Base-by-base conservation (phyloP, 53 echinoderm and acorn worm genomes). In the Temnopleurus reevesii region DNA sequence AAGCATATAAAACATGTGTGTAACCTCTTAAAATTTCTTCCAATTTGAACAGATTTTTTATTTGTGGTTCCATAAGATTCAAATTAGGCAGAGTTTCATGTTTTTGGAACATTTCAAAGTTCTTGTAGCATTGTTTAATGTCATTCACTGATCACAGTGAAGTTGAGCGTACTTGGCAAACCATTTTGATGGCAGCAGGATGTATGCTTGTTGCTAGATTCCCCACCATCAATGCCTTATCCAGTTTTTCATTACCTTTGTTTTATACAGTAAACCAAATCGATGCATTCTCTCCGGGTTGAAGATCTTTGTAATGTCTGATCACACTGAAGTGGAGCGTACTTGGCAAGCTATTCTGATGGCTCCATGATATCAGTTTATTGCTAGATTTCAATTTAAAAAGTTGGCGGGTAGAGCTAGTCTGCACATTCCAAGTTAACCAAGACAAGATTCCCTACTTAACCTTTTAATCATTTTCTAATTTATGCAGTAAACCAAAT, bases 131-230 rank as follows among this genome's bases (percentile, higher is more conserved):
- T n/a, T n/a, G n/a, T n/a, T n/a, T n/a, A n/a, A n/a, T n/a, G n/a
- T n/a, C n/a, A n/a, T n/a, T n/a, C n/a, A n/a, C n/a, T n/a, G n/a
- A n/a, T 6, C 38, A 84, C 27, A 49, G 63, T n/a, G 91, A 84
- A 1, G 77, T 91, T 3, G 59, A 94, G 35, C 49, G 90, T 18
- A 90, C 91, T 0, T 97, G 97, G 97, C 86, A 89, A 17, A 84
- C 92, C 15, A 92, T 97, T 12, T 92, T 97, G 4, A 89, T 95
- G 30, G 95, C 95, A 4, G 97, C 95, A 49, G 92, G 95, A 27
- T 95, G 97, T 31, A 25, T 90, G 23, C 27, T 87, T 24, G 88
- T 87, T 3, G 35, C 46, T 29, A 31, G 35, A 65, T 66, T 87
- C 88, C 88, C 88, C n/a, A n/a, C n/a, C n/a, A n/a, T n/a, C n/a